phyloP scores from a whole-genome alignment of 92 coral and sea anemone genomes.

The Porites cylindrica region DNA sequence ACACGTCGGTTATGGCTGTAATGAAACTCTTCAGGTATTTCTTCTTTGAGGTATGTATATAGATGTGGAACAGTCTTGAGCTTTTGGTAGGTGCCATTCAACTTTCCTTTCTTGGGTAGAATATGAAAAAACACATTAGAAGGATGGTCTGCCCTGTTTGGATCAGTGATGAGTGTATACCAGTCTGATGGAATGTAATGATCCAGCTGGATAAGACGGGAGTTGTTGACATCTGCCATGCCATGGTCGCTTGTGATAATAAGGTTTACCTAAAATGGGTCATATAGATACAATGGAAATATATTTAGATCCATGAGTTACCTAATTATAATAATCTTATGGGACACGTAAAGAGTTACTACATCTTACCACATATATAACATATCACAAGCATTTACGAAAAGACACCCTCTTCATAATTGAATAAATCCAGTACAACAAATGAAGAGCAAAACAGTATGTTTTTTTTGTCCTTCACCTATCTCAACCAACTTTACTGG shows the following conservation, averaged over 20 bases:
- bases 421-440: no score
- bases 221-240: conserved; percentile 78
- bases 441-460: no score
- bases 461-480: no score
- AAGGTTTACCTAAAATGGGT: conserved; percentile 75
- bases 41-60: conserved; percentile 79
- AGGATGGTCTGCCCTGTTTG: neutral
- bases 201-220: conserved; percentile 11
- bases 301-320: no score
- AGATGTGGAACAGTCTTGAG: conserved; percentile 77
- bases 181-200: conserved; percentile 20
- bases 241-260: conserved; percentile 98
- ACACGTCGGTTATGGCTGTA: conserved; percentile 88
- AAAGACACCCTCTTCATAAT: no score
- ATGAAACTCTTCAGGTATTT: conserved; percentile 88
- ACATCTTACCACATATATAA: no score
- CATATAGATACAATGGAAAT: no score
- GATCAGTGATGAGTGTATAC: conserved; percentile 66
- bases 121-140: conserved; percentile 57
- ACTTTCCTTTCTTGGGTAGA: conserved; percentile 72
- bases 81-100: conserved; percentile 54
- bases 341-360: no score
- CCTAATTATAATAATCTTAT: no score
- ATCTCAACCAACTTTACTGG: no score
- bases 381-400: no score